Evolutionary conservation across 2,113 vertebrate species (phyloP), one percentile per base, ranked within the genome.

Genomic region (Phyllostomus hastatus): DNA sequence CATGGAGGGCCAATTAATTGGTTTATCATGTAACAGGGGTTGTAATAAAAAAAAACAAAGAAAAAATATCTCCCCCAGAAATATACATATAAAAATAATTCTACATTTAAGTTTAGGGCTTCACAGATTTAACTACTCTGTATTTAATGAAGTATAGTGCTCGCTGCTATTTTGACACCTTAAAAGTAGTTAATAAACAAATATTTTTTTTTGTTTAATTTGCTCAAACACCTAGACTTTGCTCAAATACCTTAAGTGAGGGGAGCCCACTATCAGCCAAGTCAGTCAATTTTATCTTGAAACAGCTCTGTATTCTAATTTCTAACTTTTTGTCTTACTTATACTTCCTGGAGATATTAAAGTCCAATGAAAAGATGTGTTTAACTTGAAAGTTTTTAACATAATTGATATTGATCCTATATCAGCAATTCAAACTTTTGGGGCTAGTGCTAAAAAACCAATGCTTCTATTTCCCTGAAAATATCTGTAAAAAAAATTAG

Each of bases 251-350:
- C 12, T 84, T 81, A 19, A 88, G 90, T 82, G 8, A 66, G 19
- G 48, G 14, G 12, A 78, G 7, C 6, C 10, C 12, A 50, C 9
- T 67, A n/a, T 38, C 31, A 84, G 24, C 15, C 12, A 80, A 69
- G 10, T 35, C 61, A 54, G 26, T 54, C 41, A 5, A 8, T 69
- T 70, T 85, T 72, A 61, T 69, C 57, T n/a, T 78, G 20, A 33
- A 91, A 82, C 26, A 79, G 6, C 10, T 57, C 43, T 82, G 28
- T 78, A 41, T 75, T 75, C 33, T 73, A 85, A 52, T 24, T 22
- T 90, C 24, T 86, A 76, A 46, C 8, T 14, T 35, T 95, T 81
- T 84, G 22, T 52, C 52, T 92, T 90, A 93, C 75, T 83, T 93
- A 87, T n/a, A 9, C 7, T 95, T 80, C 69, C 26, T 94, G 33